Evolutionary conservation across 1,140 invertebrate species (phyloP), one percentile per base, ranked within the genome.

Genomic region (Nasonia giraulti): DNA sequence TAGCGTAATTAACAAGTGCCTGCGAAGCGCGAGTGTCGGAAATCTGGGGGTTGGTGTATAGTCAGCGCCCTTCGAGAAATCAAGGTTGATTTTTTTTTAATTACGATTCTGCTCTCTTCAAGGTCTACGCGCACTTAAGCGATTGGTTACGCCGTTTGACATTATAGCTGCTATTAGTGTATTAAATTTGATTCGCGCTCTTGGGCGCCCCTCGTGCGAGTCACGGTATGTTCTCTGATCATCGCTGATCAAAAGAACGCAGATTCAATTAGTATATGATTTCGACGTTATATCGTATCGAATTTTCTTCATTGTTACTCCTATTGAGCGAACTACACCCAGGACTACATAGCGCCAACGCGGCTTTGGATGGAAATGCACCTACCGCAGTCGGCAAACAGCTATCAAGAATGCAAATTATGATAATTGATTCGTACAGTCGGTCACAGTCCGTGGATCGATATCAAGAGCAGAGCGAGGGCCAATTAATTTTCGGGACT

Each of bases 361-460:
- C 10, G 7, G 10, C 6, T 40, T 7, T 0, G 5, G 8, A n/a
- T 17, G 73, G 37, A 74, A 44, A 74, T 44, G 11, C 40, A 40
- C 33, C 33, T 74, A 74, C 73, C 73, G 73, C 73, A 74, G 27
- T 12, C 37, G 6, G 17, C 12, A 40, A 77, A 50, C 23, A 77
- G 75, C 44, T 3, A n/a, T 12, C 31, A n/a, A n/a, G 44, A 31
- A 71, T 33, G 69, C 10, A 77, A 78, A 55, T 78, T 62, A 78
- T 66, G 50, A 27, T 66, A 66, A 78, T 78, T 55, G 76, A 78
- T 31, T 78, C 50, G 50, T 55, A 62, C 27, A 55, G 14, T 62
- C 47, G 50, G 55, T 62, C 47, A 50, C 2, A 50, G 2, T 0
- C 47, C 2, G 47, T 50, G 14, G 20, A 76, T 17, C 20, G 20